Evolutionary conservation across 2,888 invertebrate species (phyloP), one percentile per base, ranked within the genome.

Genomic region (Odontocerum albicorne): DNA sequence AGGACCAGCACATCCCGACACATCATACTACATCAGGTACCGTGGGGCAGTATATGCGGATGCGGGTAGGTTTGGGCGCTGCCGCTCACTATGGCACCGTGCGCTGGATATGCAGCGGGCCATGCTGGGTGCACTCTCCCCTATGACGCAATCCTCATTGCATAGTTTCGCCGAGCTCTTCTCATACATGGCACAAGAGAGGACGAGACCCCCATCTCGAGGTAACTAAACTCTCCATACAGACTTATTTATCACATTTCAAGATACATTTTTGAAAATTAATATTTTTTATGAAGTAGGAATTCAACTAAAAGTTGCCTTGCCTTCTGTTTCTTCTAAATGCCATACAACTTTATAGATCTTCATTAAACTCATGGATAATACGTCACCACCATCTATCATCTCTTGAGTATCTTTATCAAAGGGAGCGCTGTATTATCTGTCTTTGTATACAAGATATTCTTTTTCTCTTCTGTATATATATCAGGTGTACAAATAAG

Each of bases 81-180:
- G 96, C 74, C 92, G 96, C 62, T 88, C 90, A 66, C 80, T 97
- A 61, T 97, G 97, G 97, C 92, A 93, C 73, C 96, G 97, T 75
- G 96, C 96, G 20, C 80, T 97, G 31, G 94, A 95, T 70, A 95
- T 96, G 92, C 96, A 96, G 72, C 93, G 95, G 70, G 85, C 87
- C 60, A 92, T 94, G 76, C 79, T 96, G 63, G 93, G 95, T 64
- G 92, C 96, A 15, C 82, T 97, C 45, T 93, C 92, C 70, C 92
- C 93, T 19, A 91, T 96, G 86, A 96, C 96, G 8, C 95, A 96
- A 71, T 93, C 93, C 69, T 92, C 92, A 61, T 82, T 97, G 59
- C 87, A 94, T 68, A 93, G 94, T 64, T 97, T 97, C 73, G 92
- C 95, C 2, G 97, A 98, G 73, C 82, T 97, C 22, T 94, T 93